Evolutionary conservation across 1,140 invertebrate genomes (phyloP).

Genomic region (Psix sp.): DNA sequence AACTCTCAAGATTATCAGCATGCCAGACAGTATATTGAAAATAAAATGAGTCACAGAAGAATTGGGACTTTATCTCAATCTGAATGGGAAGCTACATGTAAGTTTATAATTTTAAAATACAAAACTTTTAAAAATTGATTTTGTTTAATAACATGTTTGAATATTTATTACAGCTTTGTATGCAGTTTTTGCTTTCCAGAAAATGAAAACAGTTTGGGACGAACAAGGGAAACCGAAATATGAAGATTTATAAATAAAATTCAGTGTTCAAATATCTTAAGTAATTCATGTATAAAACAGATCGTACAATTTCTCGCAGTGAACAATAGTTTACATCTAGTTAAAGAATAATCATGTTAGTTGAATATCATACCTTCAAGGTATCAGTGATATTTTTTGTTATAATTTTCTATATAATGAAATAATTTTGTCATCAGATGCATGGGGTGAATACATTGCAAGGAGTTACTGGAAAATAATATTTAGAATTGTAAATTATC

Average conservation of each 20-base stretch:
- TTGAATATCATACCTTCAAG: too few relatives aligned
- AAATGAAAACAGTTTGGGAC: conserved; percentile 83
- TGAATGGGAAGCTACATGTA: conserved; percentile 96
- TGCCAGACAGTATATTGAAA: conserved; percentile 81
- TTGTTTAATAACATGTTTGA: too few relatives aligned
- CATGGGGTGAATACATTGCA: too few relatives aligned
- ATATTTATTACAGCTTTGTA: conserved; percentile 91
- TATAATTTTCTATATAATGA: too few relatives aligned
- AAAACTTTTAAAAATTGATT: too few relatives aligned
- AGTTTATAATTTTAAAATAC: conserved; percentile 73
- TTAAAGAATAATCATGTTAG: too few relatives aligned
- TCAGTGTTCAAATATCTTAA: background rate
- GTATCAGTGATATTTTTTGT: too few relatives aligned
- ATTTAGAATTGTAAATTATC: too few relatives aligned
- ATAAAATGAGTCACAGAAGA: conserved; percentile 70
- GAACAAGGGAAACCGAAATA: conserved; percentile 80
- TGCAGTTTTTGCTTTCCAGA: conserved; percentile 90
- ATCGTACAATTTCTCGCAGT: conserved; percentile 11
- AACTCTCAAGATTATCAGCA: conserved; percentile 84
- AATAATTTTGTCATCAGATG: too few relatives aligned
- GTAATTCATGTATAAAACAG: conserved; percentile 1
- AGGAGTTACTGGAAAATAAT: too few relatives aligned
- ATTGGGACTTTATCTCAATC: conserved; percentile 90
- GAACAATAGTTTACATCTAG: background rate
- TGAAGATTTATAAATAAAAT: conserved; percentile 36